A percentile compares a stretch with the other conserved stretches of the same genome.
These are phyloP conservation scores for Drosophila bunnanda DNA, from an alignment of 2,888 invertebrate species.

Conservation along the genomic window DNA sequence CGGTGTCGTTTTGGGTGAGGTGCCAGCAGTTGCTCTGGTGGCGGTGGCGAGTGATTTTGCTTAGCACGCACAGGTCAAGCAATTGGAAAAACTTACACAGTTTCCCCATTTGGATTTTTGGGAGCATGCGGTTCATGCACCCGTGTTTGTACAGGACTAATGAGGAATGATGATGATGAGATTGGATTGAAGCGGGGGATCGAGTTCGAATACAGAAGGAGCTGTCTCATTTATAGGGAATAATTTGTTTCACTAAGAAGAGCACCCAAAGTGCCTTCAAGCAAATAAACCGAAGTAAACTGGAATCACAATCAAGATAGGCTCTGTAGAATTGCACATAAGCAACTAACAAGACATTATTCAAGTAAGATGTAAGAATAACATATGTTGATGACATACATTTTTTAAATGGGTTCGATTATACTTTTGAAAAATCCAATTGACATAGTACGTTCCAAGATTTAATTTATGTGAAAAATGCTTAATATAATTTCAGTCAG, in stretches of 20 bases:
- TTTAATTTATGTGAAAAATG: too few relatives aligned
- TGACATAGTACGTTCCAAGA: too few relatives aligned
- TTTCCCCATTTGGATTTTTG: slow-evolving; percentile 16
- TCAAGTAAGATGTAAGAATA: neutral
- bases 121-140: slow-evolving; percentile 25
- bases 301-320: neutral
- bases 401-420: too few relatives aligned
- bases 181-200: slow-evolving; percentile 11
- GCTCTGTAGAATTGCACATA: neutral
- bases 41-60: slow-evolving; percentile 63
- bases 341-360: neutral
- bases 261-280: neutral
- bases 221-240: neutral
- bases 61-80: slow-evolving; percentile 82
- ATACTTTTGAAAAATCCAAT: too few relatives aligned
- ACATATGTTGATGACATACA: too few relatives aligned
- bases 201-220: slow-evolving; percentile 3
- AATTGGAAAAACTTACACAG: slow-evolving; percentile 80
- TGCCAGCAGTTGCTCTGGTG: slow-evolving; percentile 41
- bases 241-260: neutral
- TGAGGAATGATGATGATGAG: slow-evolving; percentile 5
- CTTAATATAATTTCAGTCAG: too few relatives aligned
- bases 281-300: neutral
- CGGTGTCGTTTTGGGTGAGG: slow-evolving; percentile 59
- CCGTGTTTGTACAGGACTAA: slow-evolving; percentile 19